Base-by-base conservation (phyloP, 1,140 invertebrate genomes). In the Diachasmimorpha longicaudata region DNA sequence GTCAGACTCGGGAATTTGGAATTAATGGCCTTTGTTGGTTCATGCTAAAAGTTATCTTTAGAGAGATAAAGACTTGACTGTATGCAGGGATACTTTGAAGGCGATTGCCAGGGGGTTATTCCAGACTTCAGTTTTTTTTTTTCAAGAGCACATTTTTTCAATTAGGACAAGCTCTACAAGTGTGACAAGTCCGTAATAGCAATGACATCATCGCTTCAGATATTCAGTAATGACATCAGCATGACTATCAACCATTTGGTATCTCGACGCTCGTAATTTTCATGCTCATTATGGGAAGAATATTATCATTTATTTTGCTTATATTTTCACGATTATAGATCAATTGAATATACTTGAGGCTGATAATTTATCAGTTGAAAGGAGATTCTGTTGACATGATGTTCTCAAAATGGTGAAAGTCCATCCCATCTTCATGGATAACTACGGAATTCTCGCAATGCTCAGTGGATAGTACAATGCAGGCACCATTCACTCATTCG, bases 401-500 rank as follows among this genome's bases (percentile, higher is more conserved):
- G 19, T 3, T 25, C 19, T 31, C 31, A 6, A 31, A 31, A 31
- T 6, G 58, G 58, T 63, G 58, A 63, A 63, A 63, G 58, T 63
- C 23, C 23, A 23, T 25, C 21, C 21, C 19, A 63, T 31, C 48
- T 16, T 55, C 23, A 31, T 25, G 21, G 58, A 10, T n/a, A 21
- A 58, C 2, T 58, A 5, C 1, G 6, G 23, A 25, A 25, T 23
- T 25, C 23, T 14, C 58, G 8, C 58, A 63, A 23, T 23, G 23
- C 9, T 23, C 58, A 31, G 19, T 23, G 58, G 19, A 31, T 31
- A 31, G 25, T 48, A 55, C 55, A 63, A 44, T 74, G 36, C 42
- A 68, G 39, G 58, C 66, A 77, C 79, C 78, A 79, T 81, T 77
- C 66, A 75, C 78, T 46, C 37, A 66, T 23, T 25, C 13, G 55